These are phyloP conservation scores for Nautilus pompilius DNA, from an alignment of 1,140 invertebrate genomes.

Conservation along the genomic window DNA sequence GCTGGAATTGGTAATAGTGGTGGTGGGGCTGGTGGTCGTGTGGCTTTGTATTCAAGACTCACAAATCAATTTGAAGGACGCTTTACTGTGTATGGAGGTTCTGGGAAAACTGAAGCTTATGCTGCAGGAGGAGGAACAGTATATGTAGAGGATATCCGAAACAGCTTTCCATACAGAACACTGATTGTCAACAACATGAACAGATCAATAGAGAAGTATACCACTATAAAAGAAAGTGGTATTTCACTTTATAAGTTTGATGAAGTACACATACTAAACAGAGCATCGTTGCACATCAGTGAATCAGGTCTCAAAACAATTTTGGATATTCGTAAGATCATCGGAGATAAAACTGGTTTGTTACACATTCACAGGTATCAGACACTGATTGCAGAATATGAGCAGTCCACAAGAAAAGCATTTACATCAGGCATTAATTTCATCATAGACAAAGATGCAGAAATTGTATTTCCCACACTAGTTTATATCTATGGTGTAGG, in stretches of 20 bases:
- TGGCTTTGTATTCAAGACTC: constrained; percentile 26
- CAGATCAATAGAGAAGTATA: constrained; percentile 30
- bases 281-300: constrained; percentile 31
- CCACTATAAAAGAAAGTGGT: constrained; percentile 25
- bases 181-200: constrained; percentile 33
- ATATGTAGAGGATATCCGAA: constrained; percentile 31
- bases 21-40: constrained; percentile 33
- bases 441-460: constrained; percentile 29
- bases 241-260: constrained; percentile 27
- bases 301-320: constrained; percentile 13
- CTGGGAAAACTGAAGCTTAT: constrained; percentile 12
- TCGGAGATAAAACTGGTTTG: constrained; percentile 34
- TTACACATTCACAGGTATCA: constrained; percentile 32
- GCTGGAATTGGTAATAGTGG: constrained; percentile 21
- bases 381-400: constrained; percentile 27
- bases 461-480: constrained; percentile 31
- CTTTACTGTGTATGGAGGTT: constrained; percentile 28
- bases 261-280: constrained; percentile 33
- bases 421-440: constrained; percentile 39
- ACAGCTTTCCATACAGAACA: constrained; percentile 18
- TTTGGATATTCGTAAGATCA: constrained; percentile 22
- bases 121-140: constrained; percentile 36
- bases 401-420: constrained; percentile 25
- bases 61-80: constrained; percentile 28
- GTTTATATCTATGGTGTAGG: constrained; percentile 33